Evolutionary conservation across 92 coral and sea anemone species (phyloP).

Genomic region (Nematostella vectensis): DNA sequence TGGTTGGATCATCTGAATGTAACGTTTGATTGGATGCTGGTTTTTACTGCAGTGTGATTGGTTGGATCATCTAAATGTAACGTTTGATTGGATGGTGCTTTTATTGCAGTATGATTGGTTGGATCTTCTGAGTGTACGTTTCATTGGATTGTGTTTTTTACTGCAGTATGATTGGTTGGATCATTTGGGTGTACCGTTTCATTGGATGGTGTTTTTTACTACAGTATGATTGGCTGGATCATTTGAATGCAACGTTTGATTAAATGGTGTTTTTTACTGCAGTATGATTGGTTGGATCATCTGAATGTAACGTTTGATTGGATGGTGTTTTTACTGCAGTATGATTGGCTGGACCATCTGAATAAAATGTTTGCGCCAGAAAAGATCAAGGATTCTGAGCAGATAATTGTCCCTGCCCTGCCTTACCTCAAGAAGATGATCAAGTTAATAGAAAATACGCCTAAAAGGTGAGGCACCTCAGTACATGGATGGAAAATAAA

Average conservation of each 20-base stretch:
- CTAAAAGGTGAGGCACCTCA: conserved; percentile 63
- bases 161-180: conserved; percentile 77
- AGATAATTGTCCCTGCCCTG: conserved; percentile 83
- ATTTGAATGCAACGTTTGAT: conserved; percentile 52
- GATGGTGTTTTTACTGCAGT: conserved; percentile 45
- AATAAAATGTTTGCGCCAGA: conserved; percentile 67
- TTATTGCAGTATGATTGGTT: conserved; percentile 72
- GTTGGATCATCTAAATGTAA: conserved; percentile 60
- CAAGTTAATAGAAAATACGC: conserved; percentile 44
- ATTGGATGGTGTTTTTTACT: too few species aligned
- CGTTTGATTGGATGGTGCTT: conserved; percentile 39
- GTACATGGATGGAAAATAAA: too few species aligned
- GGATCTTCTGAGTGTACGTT: conserved; percentile 50
- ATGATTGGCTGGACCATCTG: conserved; percentile 77
- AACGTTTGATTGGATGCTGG: conserved; percentile 42
- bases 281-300: conserved; percentile 86
- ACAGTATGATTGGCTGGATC: conserved; percentile 82
- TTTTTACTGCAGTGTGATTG: conserved; percentile 60
- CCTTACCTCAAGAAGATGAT: conserved; percentile 74
- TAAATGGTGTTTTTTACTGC: background rate
- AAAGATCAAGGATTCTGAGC: conserved; percentile 59
- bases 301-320: conserved; percentile 64
- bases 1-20: conserved; percentile 72
- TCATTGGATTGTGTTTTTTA: too few species aligned
- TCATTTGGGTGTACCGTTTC: conserved; percentile 64